phyloP scores from a whole-genome alignment of 2,113 vertebrate species.

The Collichthys lucidus region DNA sequence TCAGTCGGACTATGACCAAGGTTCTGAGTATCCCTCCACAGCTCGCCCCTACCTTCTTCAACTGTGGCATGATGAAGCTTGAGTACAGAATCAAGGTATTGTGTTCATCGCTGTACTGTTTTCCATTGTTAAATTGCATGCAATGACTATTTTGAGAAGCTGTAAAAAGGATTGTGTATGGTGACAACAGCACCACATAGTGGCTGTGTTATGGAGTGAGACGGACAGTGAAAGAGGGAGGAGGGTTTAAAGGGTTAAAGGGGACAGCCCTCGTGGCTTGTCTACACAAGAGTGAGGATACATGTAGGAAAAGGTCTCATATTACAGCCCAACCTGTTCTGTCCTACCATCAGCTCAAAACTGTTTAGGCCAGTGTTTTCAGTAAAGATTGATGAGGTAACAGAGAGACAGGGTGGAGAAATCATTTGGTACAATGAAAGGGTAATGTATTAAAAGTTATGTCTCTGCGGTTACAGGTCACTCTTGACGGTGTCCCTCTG shows the following conservation, averaged over 20 bases:
- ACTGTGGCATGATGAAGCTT: constrained; percentile 80
- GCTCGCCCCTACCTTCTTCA: constrained; percentile 73
- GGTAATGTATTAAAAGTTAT: neutral
- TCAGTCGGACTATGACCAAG: constrained; percentile 47
- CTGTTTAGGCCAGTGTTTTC: neutral
- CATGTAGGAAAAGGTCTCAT: constrained; percentile 40
- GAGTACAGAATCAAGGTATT: constrained; percentile 78
- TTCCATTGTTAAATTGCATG: too few species aligned
- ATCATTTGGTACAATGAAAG: too few species aligned
- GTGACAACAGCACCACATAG: constrained; percentile 30
- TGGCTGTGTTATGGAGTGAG: constrained; percentile 2
- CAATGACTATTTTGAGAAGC: neutral
- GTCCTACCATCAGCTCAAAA: constrained; percentile 12
- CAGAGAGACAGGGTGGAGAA: neutral
- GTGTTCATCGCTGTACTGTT: neutral
- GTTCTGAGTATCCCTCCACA: constrained; percentile 64
- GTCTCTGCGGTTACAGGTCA: constrained; percentile 65
- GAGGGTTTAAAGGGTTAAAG: constrained; percentile 15
- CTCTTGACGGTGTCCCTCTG: constrained; percentile 63
- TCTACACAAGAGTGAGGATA: constrained; percentile 15
- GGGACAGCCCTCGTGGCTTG: neutral
- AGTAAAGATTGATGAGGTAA: neutral
- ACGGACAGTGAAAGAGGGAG: neutral
- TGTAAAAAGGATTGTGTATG: neutral
- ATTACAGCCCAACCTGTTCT: constrained; percentile 60